Conservation (phyloP, 2,888 invertebrate species). For the Trachelus stipa region DNA sequence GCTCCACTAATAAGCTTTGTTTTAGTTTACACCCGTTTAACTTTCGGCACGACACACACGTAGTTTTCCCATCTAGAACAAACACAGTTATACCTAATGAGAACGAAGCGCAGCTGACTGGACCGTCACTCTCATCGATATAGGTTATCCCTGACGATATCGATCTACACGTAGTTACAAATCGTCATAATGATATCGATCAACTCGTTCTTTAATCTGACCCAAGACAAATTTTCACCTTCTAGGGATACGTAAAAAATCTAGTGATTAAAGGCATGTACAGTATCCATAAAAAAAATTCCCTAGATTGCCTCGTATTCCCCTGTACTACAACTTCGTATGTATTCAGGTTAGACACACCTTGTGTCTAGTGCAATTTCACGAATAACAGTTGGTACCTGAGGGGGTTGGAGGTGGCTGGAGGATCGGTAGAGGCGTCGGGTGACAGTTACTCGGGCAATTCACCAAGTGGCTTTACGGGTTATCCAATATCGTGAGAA, state of each 20-base stretch:
- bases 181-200: not conserved
- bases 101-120: not conserved
- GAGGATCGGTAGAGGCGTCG: not conserved
- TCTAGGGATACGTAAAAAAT: not conserved
- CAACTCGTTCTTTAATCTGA: not conserved
- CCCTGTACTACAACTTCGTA: not conserved
- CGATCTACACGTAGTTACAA: not conserved
- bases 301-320: not conserved
- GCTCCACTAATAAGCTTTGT: not conserved
- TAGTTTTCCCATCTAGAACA: not conserved
- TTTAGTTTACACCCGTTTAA: slow-evolving; percentile 4
- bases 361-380: not conserved
- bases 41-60: not conserved
- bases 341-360: not conserved
- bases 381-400: not conserved
- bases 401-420: not conserved
- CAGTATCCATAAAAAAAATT: not conserved
- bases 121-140: not conserved
- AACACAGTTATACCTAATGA: not conserved
- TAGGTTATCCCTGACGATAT: not conserved
- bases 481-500: slow-evolving; percentile 48
- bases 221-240: no score
- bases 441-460: slow-evolving; percentile 17
- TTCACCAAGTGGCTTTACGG: slow-evolving; percentile 41
- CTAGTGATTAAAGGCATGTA: not conserved